A percentile compares a stretch with the other conserved stretches of the same genome.
Evolutionary conservation across 2,797 vertebrate genomes (phyloP).

Genomic region (Peromyscus attwateri): DNA sequence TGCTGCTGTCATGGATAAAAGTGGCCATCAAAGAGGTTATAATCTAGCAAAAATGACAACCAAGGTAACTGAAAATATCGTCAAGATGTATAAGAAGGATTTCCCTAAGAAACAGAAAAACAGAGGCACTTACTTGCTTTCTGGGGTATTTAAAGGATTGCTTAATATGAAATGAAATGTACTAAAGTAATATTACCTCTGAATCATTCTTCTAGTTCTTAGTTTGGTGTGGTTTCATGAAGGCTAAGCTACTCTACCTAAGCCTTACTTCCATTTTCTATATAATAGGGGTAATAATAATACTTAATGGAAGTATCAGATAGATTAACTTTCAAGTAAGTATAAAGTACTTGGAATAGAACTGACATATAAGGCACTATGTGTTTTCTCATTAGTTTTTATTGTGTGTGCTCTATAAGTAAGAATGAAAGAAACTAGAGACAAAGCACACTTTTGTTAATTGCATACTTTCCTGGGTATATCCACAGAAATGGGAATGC

Average conservation of each 20-base stretch:
- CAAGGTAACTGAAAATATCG: background rate
- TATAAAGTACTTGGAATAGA: background rate
- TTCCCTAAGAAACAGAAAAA: background rate
- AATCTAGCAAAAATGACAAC: background rate
- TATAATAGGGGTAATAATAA: background rate
- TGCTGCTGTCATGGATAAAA: background rate
- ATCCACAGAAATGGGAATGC: background rate
- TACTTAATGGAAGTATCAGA: background rate
- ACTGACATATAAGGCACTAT: background rate
- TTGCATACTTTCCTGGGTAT: background rate
- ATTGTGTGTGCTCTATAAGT: background rate
- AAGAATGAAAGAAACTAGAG: background rate
- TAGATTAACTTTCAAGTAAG: background rate
- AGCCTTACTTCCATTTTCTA: background rate
- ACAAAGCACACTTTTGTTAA: background rate
- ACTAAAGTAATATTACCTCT: background rate
- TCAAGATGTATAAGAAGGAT: background rate
- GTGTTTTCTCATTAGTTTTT: background rate
- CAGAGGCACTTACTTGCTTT: background rate
- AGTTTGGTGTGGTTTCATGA: background rate
- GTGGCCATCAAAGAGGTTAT: background rate
- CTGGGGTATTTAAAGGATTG: background rate
- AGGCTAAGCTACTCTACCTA: background rate
- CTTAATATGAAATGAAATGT: background rate
- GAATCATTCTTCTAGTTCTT: background rate